Percentiles rank a stretch among this genome's conserved stretches.
These are phyloP conservation scores for Sphenopsis melanotis DNA, from an alignment of 2,797 vertebrate species.

Conservation along the genomic window DNA sequence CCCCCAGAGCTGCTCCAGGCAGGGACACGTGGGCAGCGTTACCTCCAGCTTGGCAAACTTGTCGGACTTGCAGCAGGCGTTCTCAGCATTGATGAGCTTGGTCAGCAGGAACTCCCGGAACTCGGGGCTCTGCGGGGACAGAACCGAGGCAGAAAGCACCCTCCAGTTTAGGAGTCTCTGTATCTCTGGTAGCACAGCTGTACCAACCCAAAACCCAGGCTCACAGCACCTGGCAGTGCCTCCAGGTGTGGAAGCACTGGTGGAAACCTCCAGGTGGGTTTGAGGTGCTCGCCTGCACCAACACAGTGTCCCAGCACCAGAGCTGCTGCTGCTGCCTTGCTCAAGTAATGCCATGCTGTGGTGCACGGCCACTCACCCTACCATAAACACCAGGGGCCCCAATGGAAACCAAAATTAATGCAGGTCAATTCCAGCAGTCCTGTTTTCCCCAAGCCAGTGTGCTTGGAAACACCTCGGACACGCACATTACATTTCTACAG, in stretches of 20 bases:
- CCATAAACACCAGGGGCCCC: not conserved
- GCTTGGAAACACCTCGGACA: not conserved
- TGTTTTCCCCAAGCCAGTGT: rapidly evolving
- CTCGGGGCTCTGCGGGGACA: conserved; percentile 81
- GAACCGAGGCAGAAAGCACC: not conserved
- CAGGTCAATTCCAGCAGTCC: not conserved
- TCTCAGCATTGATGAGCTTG: conserved; percentile 96
- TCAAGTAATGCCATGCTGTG: rapidly evolving
- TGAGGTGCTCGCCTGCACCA: not conserved
- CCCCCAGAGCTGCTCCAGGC: rapidly evolving
- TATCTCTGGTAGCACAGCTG: not conserved
- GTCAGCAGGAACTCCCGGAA: conserved; percentile 95
- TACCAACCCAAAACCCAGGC: rapidly evolving
- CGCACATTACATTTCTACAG: rapidly evolving
- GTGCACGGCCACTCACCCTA: rapidly evolving
- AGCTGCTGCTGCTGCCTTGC: rapidly evolving
- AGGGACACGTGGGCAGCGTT: not conserved
- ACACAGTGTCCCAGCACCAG: not conserved
- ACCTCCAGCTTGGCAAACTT: conserved; percentile 99
- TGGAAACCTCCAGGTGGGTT: not conserved
- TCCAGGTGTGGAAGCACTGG: not conserved
- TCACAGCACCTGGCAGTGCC: not conserved
- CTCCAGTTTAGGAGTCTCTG: rapidly evolving
- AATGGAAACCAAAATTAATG: not conserved
- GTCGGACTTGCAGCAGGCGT: conserved; percentile 96